Percentiles rank a stretch among this genome's conserved stretches.
Conservation (phyloP, 2,113 vertebrate species). For the Nansenia antarctica region DNA sequence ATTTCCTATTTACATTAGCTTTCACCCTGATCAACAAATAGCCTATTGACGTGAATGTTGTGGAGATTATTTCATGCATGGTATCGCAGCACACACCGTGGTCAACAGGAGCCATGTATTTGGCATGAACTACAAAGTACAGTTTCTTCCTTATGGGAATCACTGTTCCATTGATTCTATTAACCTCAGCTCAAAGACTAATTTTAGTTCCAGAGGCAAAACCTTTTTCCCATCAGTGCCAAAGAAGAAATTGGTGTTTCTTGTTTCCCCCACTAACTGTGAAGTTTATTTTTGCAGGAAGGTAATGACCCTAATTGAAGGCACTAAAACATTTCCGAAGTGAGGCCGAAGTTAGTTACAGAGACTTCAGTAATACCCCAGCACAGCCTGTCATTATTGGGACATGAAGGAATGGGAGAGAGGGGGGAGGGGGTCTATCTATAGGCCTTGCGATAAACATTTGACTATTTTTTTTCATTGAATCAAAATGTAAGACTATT, state of each 20-base stretch:
- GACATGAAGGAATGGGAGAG: background rate
- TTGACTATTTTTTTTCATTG: background rate
- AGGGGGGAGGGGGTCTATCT: background rate
- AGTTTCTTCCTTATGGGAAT: slow-evolving; percentile 20
- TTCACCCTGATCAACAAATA: too few species aligned
- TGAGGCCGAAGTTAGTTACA: slow-evolving; percentile 33
- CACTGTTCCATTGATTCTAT: slow-evolving; percentile 12
- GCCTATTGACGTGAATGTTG: too few species aligned
- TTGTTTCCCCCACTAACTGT: slow-evolving; percentile 45
- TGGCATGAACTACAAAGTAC: background rate
- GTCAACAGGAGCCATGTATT: background rate
- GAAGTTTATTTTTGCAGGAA: slow-evolving; percentile 62
- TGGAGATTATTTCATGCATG: background rate
- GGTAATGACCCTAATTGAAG: slow-evolving; percentile 63
- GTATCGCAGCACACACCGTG: background rate
- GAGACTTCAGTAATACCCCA: slow-evolving; percentile 25
- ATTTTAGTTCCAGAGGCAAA: slow-evolving; percentile 28
- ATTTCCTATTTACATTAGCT: too few species aligned
- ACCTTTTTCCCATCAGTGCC: slow-evolving; percentile 16
- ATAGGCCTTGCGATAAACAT: background rate
- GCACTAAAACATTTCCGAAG: slow-evolving; percentile 57
- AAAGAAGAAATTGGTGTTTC: slow-evolving; percentile 41
- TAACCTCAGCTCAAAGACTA: slow-evolving; percentile 11
- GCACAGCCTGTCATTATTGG: slow-evolving; percentile 30
- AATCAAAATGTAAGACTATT: too few species aligned